These are phyloP conservation scores for Actinia tenebrosa DNA, from an alignment of 64 coral and sea anemone genomes.

Conservation along the genomic window DNA sequence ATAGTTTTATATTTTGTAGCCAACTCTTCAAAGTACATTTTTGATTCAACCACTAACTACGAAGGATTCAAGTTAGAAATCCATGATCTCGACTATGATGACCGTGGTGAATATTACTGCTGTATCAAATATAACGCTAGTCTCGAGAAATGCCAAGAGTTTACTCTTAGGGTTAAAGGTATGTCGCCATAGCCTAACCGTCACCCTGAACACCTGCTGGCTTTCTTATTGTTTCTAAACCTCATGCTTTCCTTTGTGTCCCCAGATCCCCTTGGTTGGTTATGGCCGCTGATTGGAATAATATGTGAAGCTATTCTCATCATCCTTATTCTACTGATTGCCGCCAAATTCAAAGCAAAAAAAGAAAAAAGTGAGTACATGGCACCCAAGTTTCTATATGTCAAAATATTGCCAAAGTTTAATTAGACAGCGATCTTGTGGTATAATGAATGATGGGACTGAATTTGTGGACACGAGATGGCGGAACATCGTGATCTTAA, in stretches of 20 bases:
- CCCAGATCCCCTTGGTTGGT: constrained; percentile 53
- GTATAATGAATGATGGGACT: no score
- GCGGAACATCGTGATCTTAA: no score
- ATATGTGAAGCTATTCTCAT: constrained; percentile 49
- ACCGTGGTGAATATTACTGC: constrained; percentile 64
- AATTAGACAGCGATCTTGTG: neutral
- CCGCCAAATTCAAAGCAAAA: constrained; percentile 48
- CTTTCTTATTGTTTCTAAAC: no score
- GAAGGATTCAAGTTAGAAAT: constrained; percentile 29
- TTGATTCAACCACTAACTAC: neutral
- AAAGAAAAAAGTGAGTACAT: neutral
- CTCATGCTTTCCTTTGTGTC: neutral
- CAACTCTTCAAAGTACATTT: neutral
- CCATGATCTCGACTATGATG: constrained; percentile 32
- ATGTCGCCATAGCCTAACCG: neutral
- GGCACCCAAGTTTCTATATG: neutral
- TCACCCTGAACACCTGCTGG: no score
- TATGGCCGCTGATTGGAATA: constrained; percentile 85
- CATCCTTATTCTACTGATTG: constrained; percentile 50
- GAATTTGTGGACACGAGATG: neutral
- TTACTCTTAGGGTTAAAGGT: constrained; percentile 65
- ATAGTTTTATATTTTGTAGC: neutral
- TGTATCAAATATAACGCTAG: constrained; percentile 14
- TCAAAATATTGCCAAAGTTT: neutral
- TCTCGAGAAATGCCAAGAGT: constrained; percentile 36